Evolutionary conservation across 2,888 invertebrate genomes (phyloP), one percentile per base, ranked within the genome.

Genomic region (Alviniconcha strummeri): DNA sequence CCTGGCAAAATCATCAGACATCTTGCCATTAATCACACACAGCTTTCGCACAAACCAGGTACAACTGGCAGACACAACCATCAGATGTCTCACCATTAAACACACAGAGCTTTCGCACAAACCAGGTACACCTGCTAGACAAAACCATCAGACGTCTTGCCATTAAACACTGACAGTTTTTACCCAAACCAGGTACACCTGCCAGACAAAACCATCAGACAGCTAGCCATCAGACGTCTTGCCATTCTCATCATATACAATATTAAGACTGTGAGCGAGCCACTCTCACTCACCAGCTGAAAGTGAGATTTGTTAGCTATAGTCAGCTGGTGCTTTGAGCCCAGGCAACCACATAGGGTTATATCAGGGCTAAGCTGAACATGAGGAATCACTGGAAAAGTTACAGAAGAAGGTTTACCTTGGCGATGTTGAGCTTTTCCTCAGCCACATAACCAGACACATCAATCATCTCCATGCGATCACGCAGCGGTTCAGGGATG

Each of bases 391-490:
- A 36, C 36, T 36, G 36, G 36, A 36, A 36, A 36, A 36, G 36
- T 36, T 36, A 36, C 36, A 36, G 36, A 36, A 36, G 36, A 36
- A 36, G 36, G 36, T 36, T 36, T 36, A 94, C 94, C 90, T 97
- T 96, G 0, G 99, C 98, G 89, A 99, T 99, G 4, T 97, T 97
- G 57, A 99, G 94, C 94, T 99, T 99, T 93, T 99, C 99, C 93
- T 99, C 98, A 0, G 99, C 98, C 0, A 99, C 98, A 94, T 99
- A 99, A 17, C 99, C 97, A 0, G 99, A 99, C 8, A 99, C 98
- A 92, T 99, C 98, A 87, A 99, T 99, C 95, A 99, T 96, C 94
- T 99, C 99, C 99, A 99, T 99, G 87, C 99, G 95, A 94, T 99
- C 99, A 71, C 97, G 94, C 71, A 99, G 94, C 0, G 99, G 99